Base-by-base conservation (phyloP, 2,888 invertebrate genomes). In the Tupiocoris notatus region DNA sequence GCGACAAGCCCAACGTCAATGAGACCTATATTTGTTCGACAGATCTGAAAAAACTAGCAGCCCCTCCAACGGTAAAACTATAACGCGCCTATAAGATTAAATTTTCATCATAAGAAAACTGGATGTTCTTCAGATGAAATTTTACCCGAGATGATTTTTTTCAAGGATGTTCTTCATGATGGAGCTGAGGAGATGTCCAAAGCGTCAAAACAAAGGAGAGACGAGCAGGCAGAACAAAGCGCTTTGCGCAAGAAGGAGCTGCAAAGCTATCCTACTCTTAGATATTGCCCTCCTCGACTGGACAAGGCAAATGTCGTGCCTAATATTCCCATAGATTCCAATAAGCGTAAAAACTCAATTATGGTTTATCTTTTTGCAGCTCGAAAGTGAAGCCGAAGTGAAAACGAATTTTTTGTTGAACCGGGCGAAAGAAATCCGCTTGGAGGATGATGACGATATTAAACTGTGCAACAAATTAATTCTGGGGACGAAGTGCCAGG, bases 401-500 rank as follows among this genome's bases (percentile, higher is more conserved):
- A 86, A 86, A 77, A 86, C 85, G 16, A 82, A 85, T 78, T 85
- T 87, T 77, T 81, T 88, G 0, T 81, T 88, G 1, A 84, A 86
- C 77, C 83, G 88, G 78, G 88, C 88, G 0, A 82, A 85, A 65
- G 85, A 87, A 78, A 81, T 88, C 59, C 84, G 85, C 70, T 84
- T 87, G 76, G 88, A 89, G 80, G 86, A 89, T 81, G 89, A 86
- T 82, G 92, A 87, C 82, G 89, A 87, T 86, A 90, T 87, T 80
- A 92, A 90, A 84, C 87, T 85, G 22, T 91, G 92, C 79, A 94
- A 93, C 84, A 88, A 89, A 77, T 86, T 94, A 79, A 92, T 95
- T 81, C 84, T 94, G 12, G 92, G 92, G 17, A 92, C 92, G 20
- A 94, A 95, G 83, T 94, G 94, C 80, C 89, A 92, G 82, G 92